A percentile compares a stretch with the other conserved stretches of the same genome.
These are phyloP conservation scores for Damaliscus lunatus DNA, from an alignment of 2,113 vertebrate species.

Conservation along the genomic window DNA sequence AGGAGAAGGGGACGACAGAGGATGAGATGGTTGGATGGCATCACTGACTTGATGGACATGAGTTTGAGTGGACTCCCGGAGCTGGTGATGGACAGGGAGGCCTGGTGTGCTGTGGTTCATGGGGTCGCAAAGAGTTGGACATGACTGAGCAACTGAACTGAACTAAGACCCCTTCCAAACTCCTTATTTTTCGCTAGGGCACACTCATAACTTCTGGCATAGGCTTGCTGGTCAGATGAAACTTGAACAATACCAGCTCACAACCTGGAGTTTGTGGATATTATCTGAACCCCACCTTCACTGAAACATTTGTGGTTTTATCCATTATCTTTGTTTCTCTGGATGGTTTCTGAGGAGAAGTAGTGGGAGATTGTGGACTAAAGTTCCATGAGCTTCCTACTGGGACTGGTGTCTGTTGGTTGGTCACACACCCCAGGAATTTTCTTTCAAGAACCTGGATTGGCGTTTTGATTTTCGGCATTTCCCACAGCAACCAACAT, in stretches of 20 bases:
- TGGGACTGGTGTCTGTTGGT: neutral
- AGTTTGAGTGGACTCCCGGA: no score
- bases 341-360: neutral
- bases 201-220: neutral
- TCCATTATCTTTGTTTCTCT: neutral
- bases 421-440: no score
- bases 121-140: no score
- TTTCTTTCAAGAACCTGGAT: neutral
- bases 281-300: neutral
- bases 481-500: neutral
- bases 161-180: neutral
- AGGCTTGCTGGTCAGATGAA: neutral
- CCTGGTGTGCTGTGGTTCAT: no score
- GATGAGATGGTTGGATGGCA: no score
- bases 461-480: neutral
- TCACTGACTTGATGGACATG: no score
- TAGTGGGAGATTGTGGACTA: neutral
- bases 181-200: neutral
- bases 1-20: no score
- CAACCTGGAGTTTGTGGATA: neutral
- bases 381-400: neutral
- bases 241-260: neutral
- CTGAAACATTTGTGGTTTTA: neutral
- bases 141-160: fast-evolving
- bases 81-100: no score